These are phyloP conservation scores for Phymatocera aterrima DNA, from an alignment of 2,888 invertebrate genomes.

Conservation along the genomic window DNA sequence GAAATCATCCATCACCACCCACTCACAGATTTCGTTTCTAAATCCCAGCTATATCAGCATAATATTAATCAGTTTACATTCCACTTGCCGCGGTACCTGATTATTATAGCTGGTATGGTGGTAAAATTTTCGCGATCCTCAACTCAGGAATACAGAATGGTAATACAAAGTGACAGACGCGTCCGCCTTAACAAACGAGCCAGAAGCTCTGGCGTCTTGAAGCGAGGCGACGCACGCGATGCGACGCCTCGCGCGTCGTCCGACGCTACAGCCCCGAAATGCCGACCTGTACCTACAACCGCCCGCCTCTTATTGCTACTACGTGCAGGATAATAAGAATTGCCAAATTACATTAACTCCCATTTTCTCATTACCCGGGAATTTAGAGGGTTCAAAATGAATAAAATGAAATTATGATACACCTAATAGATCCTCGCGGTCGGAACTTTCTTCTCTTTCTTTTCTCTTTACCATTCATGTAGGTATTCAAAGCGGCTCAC, in stretches of 20 bases:
- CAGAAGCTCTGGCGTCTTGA: neutral
- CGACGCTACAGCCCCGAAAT: neutral
- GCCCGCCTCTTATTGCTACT: neutral
- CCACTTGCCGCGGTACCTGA: neutral
- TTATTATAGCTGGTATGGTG: neutral
- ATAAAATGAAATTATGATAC: too few species aligned
- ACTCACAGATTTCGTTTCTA: too few species aligned
- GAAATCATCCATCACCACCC: too few species aligned
- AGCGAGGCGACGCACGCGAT: neutral
- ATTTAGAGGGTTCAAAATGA: too few species aligned
- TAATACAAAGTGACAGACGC: conserved; percentile 17
- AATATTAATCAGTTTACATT: conserved; percentile 23
- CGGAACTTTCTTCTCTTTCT: too few species aligned
- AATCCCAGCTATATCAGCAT: conserved; percentile 17
- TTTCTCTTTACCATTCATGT: too few species aligned
- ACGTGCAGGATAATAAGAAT: conserved; percentile 1
- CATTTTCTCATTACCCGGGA: too few species aligned
- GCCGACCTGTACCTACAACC: conserved; percentile 16
- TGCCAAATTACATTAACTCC: too few species aligned
- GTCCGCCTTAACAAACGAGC: conserved; percentile 40
- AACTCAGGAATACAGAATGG: conserved; percentile 10
- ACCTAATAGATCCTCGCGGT: too few species aligned
- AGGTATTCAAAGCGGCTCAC: too few species aligned
- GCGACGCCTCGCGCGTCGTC: conserved; percentile 9
- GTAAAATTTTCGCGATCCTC: neutral